Evolutionary conservation across 2,888 invertebrate genomes (phyloP).

Genomic region (Lepetodrilus schrolli): DNA sequence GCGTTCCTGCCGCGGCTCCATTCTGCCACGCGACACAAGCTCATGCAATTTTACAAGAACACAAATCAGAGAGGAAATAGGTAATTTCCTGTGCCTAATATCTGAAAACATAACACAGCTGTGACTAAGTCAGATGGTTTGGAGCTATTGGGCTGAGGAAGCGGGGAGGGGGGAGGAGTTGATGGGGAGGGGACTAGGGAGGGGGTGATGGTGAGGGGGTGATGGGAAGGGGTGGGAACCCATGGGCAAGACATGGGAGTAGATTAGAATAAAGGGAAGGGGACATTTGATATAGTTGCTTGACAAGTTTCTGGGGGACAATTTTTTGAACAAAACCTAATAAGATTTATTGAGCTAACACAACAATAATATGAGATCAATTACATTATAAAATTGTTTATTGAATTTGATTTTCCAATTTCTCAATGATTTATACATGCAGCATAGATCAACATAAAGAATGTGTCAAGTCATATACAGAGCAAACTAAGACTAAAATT

Average conservation of each 20-base stretch:
- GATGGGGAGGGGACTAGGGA: neutral
- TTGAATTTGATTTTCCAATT: no score
- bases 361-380: no score
- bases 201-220: neutral
- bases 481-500: no score
- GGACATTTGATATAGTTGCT: neutral
- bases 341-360: no score
- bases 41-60: slow-evolving; percentile 13
- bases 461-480: no score
- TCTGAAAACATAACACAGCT: slow-evolving; percentile 22
- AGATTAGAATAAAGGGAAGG: neutral
- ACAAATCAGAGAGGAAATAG: slow-evolving; percentile 25
- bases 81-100: slow-evolving; percentile 26
- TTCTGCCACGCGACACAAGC: neutral
- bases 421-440: no score
- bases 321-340: no score
- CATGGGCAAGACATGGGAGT: neutral
- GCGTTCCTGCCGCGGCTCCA: neutral
- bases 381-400: no score
- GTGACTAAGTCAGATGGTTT: neutral
- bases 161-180: neutral
- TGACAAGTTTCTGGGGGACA: no score
- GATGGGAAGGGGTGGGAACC: neutral
- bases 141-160: neutral
- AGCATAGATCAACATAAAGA: no score